Conservation (phyloP, 2,113 vertebrate genomes). For the Anser brachyrhynchus region DNA sequence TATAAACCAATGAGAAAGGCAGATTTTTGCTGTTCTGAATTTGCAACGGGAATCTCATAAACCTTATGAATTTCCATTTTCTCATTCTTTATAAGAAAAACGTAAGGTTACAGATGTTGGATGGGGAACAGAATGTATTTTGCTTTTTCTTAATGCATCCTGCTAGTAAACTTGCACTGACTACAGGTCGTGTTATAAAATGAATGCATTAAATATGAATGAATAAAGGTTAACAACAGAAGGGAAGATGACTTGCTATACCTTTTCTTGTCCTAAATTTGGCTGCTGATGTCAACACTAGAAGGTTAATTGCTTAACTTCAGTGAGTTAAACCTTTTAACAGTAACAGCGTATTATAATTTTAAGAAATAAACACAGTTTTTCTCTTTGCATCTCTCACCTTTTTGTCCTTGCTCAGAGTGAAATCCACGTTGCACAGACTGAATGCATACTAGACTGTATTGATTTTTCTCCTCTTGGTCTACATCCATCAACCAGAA, state of each 20-base stretch:
- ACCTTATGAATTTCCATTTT: not conserved
- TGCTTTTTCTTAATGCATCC: constrained; percentile 23
- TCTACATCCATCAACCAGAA: constrained; percentile 17
- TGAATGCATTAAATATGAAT: constrained; percentile 31
- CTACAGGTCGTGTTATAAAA: constrained; percentile 13
- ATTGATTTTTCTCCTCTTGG: constrained; percentile 26
- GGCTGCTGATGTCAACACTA: not conserved
- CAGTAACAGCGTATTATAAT: not conserved
- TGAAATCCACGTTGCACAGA: not conserved
- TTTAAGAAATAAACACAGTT: not conserved
- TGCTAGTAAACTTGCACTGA: constrained; percentile 18
- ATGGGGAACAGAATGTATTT: not conserved
- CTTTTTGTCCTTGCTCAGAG: not conserved
- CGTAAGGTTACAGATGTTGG: not conserved
- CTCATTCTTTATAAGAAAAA: constrained; percentile 34
- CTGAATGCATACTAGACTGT: not conserved
- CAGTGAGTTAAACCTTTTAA: not conserved
- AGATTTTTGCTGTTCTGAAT: constrained; percentile 52
- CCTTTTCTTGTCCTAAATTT: not conserved
- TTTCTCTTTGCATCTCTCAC: not conserved
- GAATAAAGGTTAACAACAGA: constrained; percentile 28
- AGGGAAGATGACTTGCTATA: not conserved
- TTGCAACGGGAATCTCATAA: constrained; percentile 32
- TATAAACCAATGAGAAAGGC: constrained; percentile 39
- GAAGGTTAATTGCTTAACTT: not conserved